Conservation (phyloP, 1,140 invertebrate species). For the Phocides pigmalion region DNA sequence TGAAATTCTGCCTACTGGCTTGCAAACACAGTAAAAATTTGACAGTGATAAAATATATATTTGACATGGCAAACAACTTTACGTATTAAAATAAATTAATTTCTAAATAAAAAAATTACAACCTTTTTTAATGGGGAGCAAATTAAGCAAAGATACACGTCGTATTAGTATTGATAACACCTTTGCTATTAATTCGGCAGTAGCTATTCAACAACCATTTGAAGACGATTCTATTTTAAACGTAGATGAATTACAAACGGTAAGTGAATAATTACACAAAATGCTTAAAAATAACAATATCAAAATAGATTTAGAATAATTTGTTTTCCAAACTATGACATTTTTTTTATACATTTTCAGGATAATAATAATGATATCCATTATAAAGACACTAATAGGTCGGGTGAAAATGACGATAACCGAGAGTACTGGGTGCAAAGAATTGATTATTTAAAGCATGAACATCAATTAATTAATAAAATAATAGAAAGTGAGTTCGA, state of each 20-base stretch:
- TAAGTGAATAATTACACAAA: constrained; percentile 35
- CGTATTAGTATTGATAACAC: constrained; percentile 75
- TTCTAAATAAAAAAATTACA: background rate
- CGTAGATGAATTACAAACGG: constrained; percentile 48
- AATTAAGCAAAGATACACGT: constrained; percentile 63
- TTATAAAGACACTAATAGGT: constrained; percentile 48
- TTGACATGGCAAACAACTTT: background rate
- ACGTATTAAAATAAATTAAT: constrained; percentile 3
- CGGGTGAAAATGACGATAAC: constrained; percentile 47
- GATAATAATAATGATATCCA: constrained; percentile 44
- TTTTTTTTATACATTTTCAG: constrained; percentile 39
- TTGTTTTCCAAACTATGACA: no score
- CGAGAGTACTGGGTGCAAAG: constrained; percentile 67
- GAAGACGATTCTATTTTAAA: constrained; percentile 47
- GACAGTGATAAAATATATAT: background rate
- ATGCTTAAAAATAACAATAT: no score
- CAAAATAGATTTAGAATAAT: no score
- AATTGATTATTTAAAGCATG: constrained; percentile 66
- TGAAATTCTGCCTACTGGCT: no score
- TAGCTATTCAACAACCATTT: constrained; percentile 56
- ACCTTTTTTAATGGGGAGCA: constrained; percentile 58
- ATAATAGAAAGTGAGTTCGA: constrained; percentile 72
- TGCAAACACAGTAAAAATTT: background rate
- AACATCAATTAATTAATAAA: constrained; percentile 69
- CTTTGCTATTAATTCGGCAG: constrained; percentile 52